Base-by-base conservation (phyloP, 2,888 invertebrate genomes). In the Teleogryllus oceanicus region DNA sequence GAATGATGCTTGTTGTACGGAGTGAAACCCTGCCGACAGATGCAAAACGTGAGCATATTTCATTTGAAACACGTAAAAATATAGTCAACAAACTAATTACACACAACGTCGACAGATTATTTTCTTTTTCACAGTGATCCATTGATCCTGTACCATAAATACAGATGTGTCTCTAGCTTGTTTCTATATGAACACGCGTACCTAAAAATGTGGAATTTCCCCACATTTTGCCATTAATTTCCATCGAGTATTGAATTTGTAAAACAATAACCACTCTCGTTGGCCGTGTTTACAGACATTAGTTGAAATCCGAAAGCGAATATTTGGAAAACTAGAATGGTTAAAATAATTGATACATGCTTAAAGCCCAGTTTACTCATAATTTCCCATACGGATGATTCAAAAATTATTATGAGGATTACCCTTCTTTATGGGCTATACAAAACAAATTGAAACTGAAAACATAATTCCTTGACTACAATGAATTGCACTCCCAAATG, bases 191-290 rank as follows among this genome's bases (percentile, higher is more conserved):
- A 37, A 37, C 24, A 37, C 24, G 24, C 24, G 3, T 37, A 37
- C 24, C 24, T 37, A 37, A 37, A 37, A 37, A 37, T 62, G 18
- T 62, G 62, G 16, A 18, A 62, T 62, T 62, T 18, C 62, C 62
- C 13, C 16, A 62, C 16, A 18, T 62, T 62, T 62, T 62, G 13
- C 62, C 62, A 62, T 62, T 62, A 62, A 62, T 62, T 62, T 13
- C 62, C 62, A 62, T 62, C 18, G 62, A 62, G 62, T 62, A 62
- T 62, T 62, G 62, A 62, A 62, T 62, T 62, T 62, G 62, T 18
- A 18, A 62, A 16, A 62, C 18, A 62, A 62, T 16, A 62, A 16
- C 62, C 62, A 62, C 13, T 62, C 62, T 16, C 18, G 2, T 18
- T 16, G 16, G 4, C 13, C 18, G 62, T 62, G 18, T 62, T 62